Evolutionary conservation across 1,140 invertebrate genomes (phyloP).

Genomic region (Luehdorfia chinensis): DNA sequence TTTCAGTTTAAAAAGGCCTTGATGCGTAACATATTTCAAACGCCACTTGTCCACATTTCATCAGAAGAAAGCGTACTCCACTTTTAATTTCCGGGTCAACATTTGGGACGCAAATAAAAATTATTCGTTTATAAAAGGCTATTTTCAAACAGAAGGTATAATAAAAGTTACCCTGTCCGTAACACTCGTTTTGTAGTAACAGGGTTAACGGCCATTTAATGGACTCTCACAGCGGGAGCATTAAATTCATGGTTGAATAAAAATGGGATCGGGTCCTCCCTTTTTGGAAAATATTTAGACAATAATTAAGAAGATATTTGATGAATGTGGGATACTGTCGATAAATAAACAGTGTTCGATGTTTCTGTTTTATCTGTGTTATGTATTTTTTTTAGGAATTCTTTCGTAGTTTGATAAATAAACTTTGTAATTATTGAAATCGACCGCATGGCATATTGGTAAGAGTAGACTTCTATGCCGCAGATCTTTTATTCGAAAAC

Average conservation of each 20-base stretch:
- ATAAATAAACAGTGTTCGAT: neutral
- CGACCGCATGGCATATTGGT: too few species aligned
- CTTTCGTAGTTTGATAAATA: too few species aligned
- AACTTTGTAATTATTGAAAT: too few species aligned
- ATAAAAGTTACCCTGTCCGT: conserved; percentile 14
- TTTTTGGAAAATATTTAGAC: neutral
- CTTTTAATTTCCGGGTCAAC: conserved; percentile 15
- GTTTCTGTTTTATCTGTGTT: neutral
- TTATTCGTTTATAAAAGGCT: conserved; percentile 17
- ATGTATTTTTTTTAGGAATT: neutral
- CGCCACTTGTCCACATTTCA: too few species aligned
- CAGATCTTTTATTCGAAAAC: too few species aligned
- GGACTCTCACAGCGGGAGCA: conserved; percentile 1
- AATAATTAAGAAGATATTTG: neutral
- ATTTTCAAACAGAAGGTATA: conserved; percentile 16
- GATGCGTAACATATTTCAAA: too few species aligned
- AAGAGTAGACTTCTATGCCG: too few species aligned
- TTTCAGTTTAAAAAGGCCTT: too few species aligned
- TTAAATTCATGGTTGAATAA: conserved; percentile 4
- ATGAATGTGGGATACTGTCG: too few species aligned
- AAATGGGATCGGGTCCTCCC: neutral
- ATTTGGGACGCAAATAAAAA: conserved; percentile 13
- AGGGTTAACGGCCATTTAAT: conserved; percentile 11
- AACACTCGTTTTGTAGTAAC: conserved; percentile 6
- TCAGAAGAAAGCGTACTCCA: conserved; percentile 1